Evolutionary conservation across 1,140 invertebrate genomes (phyloP).

Genomic region (Zaprionus taronus): DNA sequence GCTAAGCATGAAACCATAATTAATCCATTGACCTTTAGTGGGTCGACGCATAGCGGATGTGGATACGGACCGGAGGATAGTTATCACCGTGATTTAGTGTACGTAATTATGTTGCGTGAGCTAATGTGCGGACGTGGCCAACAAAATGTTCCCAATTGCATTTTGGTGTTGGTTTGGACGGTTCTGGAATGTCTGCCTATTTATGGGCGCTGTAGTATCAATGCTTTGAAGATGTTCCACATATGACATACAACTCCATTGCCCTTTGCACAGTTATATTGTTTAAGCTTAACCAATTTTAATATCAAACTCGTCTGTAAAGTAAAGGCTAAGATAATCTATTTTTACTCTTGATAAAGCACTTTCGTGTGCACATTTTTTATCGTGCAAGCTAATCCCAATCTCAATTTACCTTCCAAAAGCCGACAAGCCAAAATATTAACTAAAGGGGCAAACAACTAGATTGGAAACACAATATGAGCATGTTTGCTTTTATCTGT

Average conservation of each 20-base stretch:
- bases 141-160: not conserved
- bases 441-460: not conserved
- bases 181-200: not conserved
- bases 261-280: not conserved
- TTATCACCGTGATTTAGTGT: conserved; percentile 2
- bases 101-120: conserved; percentile 9
- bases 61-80: not conserved
- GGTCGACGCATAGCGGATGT: not conserved
- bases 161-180: not conserved
- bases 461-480: conserved; percentile 40
- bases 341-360: not conserved
- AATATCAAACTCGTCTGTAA: no score
- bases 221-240: no score
- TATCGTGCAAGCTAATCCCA: conserved; percentile 23
- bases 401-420: conserved; percentile 28
- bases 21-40: conserved; percentile 52
- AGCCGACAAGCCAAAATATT: conserved; percentile 5
- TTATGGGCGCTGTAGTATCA: not conserved
- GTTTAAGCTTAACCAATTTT: not conserved
- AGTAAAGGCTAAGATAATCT: no score
- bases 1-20: conserved; percentile 41
- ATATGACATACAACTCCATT: no score
- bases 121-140: not conserved
- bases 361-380: no score
- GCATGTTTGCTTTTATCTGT: conserved; percentile 30